phyloP scores from a whole-genome alignment of 2,113 vertebrate genomes.

The Peromyscus californicus region DNA sequence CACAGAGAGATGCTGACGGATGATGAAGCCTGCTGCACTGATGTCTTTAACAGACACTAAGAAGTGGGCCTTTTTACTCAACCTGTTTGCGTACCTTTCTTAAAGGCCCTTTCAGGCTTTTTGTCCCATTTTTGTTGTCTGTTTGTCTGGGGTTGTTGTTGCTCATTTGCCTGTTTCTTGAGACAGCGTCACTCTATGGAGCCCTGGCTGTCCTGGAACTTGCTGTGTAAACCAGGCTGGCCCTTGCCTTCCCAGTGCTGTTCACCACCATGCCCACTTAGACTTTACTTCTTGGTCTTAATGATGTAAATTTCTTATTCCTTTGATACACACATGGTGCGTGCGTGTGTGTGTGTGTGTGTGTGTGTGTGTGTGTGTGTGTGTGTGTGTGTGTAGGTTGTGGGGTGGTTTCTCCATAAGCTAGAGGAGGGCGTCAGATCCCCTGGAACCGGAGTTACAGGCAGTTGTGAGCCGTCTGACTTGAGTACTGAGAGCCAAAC shows the following conservation, averaged over 20 bases:
- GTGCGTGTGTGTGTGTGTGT: neutral
- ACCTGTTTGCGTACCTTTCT: neutral
- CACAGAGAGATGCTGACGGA: too few relatives aligned
- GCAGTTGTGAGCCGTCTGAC: neutral
- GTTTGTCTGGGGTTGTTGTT: neutral
- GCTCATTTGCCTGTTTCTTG: neutral
- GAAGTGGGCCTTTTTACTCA: neutral
- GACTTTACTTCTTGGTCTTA: neutral
- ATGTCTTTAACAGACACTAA: neutral
- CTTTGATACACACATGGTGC: neutral
- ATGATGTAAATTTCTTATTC: neutral
- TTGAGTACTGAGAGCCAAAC: neutral
- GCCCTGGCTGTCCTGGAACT: neutral
- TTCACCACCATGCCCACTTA: neutral
- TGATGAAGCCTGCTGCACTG: neutral
- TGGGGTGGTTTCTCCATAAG: neutral
- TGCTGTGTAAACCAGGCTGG: neutral
- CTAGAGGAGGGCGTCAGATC: neutral
- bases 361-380: neutral
- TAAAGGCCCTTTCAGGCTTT: neutral
- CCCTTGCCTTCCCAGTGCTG: neutral
- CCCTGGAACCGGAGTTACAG: neutral
- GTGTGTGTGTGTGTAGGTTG: neutral
- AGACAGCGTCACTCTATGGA: neutral
- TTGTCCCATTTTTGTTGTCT: neutral